Percentiles rank a stretch among this genome's conserved stretches.
Evolutionary conservation across 2,113 vertebrate species (phyloP).

Genomic region (Athene cunicularia): DNA sequence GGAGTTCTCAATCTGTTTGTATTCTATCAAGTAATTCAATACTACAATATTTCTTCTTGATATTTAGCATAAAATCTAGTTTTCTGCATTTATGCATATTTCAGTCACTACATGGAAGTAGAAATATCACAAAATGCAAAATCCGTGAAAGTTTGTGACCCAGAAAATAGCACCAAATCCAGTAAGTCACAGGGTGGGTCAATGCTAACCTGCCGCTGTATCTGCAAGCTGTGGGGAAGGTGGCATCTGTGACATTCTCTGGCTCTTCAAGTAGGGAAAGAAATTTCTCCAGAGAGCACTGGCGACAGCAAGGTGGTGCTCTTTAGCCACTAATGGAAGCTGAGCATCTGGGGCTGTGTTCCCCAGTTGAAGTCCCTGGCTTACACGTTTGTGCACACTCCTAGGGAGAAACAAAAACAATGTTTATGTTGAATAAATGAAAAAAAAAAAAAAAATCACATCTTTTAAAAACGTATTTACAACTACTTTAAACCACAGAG

Average conservation of each 20-base stretch:
- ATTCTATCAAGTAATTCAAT: neutral
- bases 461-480: conserved; percentile 21
- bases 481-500: neutral
- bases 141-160: neutral
- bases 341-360: conserved; percentile 50
- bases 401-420: conserved; percentile 71
- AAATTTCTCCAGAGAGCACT: conserved; percentile 90
- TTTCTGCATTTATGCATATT: neutral
- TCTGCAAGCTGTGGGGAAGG: conserved; percentile 87
- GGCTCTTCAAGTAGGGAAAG: conserved; percentile 88
- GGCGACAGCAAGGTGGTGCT: conserved; percentile 93
- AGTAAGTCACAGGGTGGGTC: neutral
- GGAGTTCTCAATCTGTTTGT: neutral
- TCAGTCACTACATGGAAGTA: neutral
- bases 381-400: conserved; percentile 82
- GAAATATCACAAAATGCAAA: neutral
- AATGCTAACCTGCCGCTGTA: conserved; percentile 89
- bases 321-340: conserved; percentile 82
- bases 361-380: conserved; percentile 67
- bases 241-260: conserved; percentile 86
- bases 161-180: neutral
- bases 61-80: neutral
- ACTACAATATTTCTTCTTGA: neutral
- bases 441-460: neutral
- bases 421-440: conserved; percentile 14